Conservation (phyloP, 2,797 vertebrate species). For the Rhinogobio ventralis region DNA sequence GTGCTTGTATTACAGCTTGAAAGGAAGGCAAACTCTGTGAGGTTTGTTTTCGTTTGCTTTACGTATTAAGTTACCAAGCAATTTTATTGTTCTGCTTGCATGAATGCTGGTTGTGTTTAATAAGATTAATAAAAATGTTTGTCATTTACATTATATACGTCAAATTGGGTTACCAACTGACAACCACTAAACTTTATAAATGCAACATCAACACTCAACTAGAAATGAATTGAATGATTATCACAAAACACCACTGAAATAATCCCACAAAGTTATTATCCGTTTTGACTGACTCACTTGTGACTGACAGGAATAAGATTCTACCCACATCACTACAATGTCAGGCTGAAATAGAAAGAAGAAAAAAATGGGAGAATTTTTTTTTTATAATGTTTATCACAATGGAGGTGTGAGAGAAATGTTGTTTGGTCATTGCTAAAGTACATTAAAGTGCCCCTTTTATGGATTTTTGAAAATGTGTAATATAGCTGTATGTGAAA, state of each 20-base stretch:
- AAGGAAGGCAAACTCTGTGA: not conserved
- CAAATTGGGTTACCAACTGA: not conserved
- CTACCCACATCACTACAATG: too few species aligned
- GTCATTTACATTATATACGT: not conserved
- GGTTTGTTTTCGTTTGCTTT: slow-evolving; percentile 16
- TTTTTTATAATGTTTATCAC: too few species aligned
- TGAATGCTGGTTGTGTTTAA: not conserved
- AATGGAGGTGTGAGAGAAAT: too few species aligned
- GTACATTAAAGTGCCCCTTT: too few species aligned
- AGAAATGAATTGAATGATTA: not conserved
- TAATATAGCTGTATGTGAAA: too few species aligned
- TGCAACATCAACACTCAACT: not conserved
- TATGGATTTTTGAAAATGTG: too few species aligned
- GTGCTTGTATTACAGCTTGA: slow-evolving; percentile 1
- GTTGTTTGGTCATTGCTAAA: too few species aligned
- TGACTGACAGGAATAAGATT: too few species aligned
- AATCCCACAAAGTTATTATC: not conserved
- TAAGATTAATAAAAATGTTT: not conserved
- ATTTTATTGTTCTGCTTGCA: not conserved
- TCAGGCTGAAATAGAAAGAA: too few species aligned
- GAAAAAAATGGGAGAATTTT: too few species aligned
- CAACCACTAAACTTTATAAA: not conserved
- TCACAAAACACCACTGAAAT: not conserved
- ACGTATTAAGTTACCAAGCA: not conserved
- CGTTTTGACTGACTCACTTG: too few species aligned